Evolutionary conservation across 1,140 invertebrate genomes (phyloP).

Genomic region (Formica selysi): DNA sequence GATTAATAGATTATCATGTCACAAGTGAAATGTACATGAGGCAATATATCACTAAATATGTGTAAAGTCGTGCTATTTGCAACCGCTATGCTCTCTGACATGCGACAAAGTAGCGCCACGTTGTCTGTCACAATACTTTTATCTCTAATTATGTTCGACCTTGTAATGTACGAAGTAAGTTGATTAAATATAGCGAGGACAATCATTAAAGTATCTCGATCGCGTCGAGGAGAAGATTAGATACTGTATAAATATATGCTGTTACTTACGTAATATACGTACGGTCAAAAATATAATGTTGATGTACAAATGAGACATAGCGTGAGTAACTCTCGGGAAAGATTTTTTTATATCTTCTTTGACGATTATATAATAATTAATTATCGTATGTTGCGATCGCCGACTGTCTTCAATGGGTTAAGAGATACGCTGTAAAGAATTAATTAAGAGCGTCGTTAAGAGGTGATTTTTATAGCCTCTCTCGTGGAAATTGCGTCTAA

Average conservation of each 20-base stretch:
- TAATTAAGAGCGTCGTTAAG: slow-evolving; percentile 26
- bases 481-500: slow-evolving; percentile 8
- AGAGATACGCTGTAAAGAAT: not conserved
- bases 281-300: not conserved
- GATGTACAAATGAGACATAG: not conserved
- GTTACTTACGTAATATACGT: not conserved
- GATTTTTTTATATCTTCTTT: not conserved
- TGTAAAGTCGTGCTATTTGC: not conserved
- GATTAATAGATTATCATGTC: not conserved
- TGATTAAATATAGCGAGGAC: slow-evolving; percentile 8
- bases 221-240: not conserved
- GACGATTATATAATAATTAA: not conserved
- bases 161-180: slow-evolving; percentile 8
- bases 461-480: too few species aligned
- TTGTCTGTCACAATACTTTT: slow-evolving; percentile 12
- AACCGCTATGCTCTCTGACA: not conserved
- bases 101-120: not conserved
- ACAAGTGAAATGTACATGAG: too few species aligned
- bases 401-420: too few species aligned
- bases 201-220: slow-evolving; percentile 9
- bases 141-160: slow-evolving; percentile 21
- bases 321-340: too few species aligned
- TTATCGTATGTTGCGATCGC: not conserved
- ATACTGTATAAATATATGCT: not conserved
- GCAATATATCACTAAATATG: not conserved